Percentiles rank a stretch among this genome's conserved stretches.
Conservation (phyloP, 2,888 invertebrate species). For the Lissocephala sabroskyi region DNA sequence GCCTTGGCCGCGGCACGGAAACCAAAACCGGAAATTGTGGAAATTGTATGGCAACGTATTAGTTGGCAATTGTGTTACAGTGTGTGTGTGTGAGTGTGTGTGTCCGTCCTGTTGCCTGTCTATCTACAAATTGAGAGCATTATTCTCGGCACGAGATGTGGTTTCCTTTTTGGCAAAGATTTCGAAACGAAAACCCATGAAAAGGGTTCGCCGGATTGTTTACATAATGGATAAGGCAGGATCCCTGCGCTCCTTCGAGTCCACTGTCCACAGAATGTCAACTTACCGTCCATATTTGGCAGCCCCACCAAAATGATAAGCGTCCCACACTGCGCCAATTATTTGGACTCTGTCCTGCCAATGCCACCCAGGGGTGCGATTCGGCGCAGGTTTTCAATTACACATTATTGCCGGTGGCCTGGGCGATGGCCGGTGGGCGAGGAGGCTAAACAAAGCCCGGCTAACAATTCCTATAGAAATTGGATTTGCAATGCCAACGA, state of each 20-base stretch:
- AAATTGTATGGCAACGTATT: conserved; percentile 55
- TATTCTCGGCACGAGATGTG: conserved; percentile 27
- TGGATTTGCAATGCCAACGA: conserved; percentile 60
- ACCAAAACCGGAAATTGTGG: conserved; percentile 39
- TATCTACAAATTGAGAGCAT: conserved; percentile 42
- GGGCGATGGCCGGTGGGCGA: conserved; percentile 1
- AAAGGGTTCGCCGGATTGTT: conserved; percentile 25
- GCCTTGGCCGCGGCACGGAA: background rate
- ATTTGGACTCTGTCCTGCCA: conserved; percentile 7
- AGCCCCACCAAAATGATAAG: background rate
- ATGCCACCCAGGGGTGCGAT: conserved; percentile 64
- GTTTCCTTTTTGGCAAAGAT: conserved; percentile 25
- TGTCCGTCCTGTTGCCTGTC: conserved; percentile 20
- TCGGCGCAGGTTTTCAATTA: conserved; percentile 70
- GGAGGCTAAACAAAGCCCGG: background rate
- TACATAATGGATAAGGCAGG: conserved; percentile 31
- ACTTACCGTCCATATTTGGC: too few relatives aligned
- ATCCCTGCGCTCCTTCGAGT: too few relatives aligned
- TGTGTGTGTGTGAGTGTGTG: background rate
- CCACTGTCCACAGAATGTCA: conserved; percentile 26
- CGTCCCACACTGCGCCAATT: conserved; percentile 37
- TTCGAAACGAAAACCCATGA: conserved; percentile 12
- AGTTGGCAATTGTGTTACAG: conserved; percentile 45
- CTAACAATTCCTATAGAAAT: conserved; percentile 44
- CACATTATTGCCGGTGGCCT: conserved; percentile 59